Percentiles rank a stretch among this genome's conserved stretches.
phyloP scores from a whole-genome alignment of 2,113 vertebrate genomes.

The Oreochromis tanganicae region DNA sequence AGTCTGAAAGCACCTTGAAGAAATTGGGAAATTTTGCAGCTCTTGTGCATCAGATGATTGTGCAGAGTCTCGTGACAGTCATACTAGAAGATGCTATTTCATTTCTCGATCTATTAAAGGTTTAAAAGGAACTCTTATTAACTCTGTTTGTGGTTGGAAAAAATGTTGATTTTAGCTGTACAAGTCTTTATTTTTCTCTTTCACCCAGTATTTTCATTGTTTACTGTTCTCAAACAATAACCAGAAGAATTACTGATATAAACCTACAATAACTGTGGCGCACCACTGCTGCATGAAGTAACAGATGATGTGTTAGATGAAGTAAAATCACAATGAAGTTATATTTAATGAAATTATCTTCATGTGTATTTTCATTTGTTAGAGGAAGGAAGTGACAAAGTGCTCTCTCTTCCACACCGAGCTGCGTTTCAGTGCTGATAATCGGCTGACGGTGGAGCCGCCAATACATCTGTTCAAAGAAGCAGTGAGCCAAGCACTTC shows the following conservation, averaged over 20 bases:
- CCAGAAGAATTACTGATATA: neutral
- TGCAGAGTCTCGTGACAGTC: slow-evolving; percentile 71
- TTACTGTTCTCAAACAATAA: neutral
- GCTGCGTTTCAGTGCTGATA: slow-evolving; percentile 54
- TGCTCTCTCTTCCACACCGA: slow-evolving; percentile 60
- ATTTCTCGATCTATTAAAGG: slow-evolving; percentile 72
- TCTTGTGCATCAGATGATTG: slow-evolving; percentile 71
- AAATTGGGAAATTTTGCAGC: slow-evolving; percentile 67
- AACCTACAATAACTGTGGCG: neutral
- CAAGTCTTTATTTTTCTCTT: neutral
- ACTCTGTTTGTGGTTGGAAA: neutral
- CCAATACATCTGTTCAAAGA: slow-evolving; percentile 56
- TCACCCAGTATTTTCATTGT: neutral
- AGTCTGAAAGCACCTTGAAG: slow-evolving; percentile 50
- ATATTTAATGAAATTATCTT: neutral
- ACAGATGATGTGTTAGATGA: neutral
- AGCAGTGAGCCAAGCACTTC: slow-evolving; percentile 49
- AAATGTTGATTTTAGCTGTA: neutral
- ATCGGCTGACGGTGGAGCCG: slow-evolving; percentile 62
- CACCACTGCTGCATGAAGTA: neutral
- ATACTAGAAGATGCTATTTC: slow-evolving; percentile 47
- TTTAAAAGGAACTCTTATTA: neutral
- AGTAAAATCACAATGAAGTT: neutral
- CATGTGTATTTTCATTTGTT: neutral
- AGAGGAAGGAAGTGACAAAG: slow-evolving; percentile 41